phyloP scores from a whole-genome alignment of 2,113 vertebrate species.

The Nothoprocta perdicaria region DNA sequence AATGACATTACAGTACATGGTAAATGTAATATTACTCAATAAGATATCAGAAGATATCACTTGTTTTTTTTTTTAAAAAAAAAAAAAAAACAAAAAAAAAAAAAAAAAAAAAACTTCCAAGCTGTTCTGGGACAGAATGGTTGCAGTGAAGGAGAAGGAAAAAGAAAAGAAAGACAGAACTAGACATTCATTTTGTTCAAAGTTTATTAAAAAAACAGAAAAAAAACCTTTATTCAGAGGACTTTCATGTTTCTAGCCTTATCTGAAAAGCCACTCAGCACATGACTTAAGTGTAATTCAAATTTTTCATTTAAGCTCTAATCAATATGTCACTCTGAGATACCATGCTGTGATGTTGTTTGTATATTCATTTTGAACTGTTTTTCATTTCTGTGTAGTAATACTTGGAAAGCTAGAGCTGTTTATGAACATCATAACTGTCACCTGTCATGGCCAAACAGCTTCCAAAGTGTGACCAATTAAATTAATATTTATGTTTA shows the following conservation, averaged over 20 bases:
- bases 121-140: not conserved
- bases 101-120: too few relatives aligned
- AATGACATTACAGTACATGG: not conserved
- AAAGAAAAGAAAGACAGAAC: not conserved
- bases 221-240: not conserved
- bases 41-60: conserved; percentile 22
- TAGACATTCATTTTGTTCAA: not conserved
- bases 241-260: not conserved
- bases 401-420: conserved; percentile 13
- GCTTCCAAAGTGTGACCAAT: conserved; percentile 9
- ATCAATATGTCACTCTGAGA: conserved; percentile 43
- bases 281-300: conserved; percentile 27
- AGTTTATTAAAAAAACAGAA: not conserved
- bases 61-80: not conserved
- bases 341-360: conserved; percentile 16
- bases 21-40: conserved; percentile 12
- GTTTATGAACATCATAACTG: conserved; percentile 46
- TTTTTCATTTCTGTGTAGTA: conserved; percentile 17
- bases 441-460: conserved; percentile 38
- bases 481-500: conserved; percentile 53
- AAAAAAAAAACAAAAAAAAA: too few relatives aligned
- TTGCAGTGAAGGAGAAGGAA: not conserved
- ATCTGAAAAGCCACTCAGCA: not conserved
- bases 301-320: conserved; percentile 41
- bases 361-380: conserved; percentile 43